Evolutionary conservation across 2,888 invertebrate genomes (phyloP), one percentile per base, ranked within the genome.

Genomic region (Ochropleura plecta): DNA sequence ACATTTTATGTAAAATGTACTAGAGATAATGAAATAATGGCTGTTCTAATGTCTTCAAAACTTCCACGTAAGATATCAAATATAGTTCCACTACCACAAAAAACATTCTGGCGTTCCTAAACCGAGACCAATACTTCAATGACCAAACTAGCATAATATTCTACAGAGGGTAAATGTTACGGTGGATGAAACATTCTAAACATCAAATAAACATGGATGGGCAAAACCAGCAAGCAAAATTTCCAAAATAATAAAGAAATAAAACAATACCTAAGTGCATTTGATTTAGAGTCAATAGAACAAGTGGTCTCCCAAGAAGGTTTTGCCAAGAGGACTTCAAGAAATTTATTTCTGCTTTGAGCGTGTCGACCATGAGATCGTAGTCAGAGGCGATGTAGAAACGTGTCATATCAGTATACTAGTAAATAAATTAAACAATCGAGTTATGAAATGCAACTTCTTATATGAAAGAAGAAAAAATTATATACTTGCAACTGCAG

Each of bases 301-400:
- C 98, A 93, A 99, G 97, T 82, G 99, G 99, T 91, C 99, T 97
- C 91, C 99, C 99, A 93, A 99, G 97, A 97, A 99, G 98, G 96
- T 98, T 98, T 97, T 99, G 99, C 99, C 99, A 99, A 96, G 99
- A 99, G 91, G 98, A 98, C 97, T 99, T 99, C 97, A 99, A 98
- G 97, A 99, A 99, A 97, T 99, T 98, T 93, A 99, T 98, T 97
- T 99, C 99, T 90, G 98, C 98, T 97, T 99, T 99, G 97, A 99
- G 98, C 95, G 98, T 98, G 97, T 99, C 99, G 94, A 99, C 98
- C 98, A 99, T 98, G 97, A 99, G 98, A 96, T 99, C 99, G 96
- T 98, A 98, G 97, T 99, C 99, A 93, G 99, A 99, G 93, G 99
- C 99, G 94, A 99, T 98, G 98, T 99, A 99, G 98, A 99, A 99